Conservation (phyloP, 64 coral and sea anemone species). For the Porites australiensis region DNA sequence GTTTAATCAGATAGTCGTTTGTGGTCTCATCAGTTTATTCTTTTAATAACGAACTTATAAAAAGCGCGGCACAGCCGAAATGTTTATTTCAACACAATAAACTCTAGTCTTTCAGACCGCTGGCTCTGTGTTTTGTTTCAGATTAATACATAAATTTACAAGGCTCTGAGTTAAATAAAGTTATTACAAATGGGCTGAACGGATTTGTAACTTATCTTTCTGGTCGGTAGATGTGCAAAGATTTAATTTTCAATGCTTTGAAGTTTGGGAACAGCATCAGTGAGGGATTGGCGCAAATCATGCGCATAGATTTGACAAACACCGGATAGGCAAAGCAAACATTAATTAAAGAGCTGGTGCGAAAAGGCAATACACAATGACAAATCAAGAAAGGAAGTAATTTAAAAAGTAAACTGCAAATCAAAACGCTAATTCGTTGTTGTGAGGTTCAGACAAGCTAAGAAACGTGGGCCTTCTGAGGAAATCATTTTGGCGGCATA, state of each 20-base stretch:
- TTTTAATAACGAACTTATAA: neutral
- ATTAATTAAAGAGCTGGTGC: slow-evolving; percentile 53
- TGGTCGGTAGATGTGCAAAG: slow-evolving; percentile 3
- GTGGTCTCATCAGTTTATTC: neutral
- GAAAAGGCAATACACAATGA: slow-evolving; percentile 57
- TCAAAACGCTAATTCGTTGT: slow-evolving; percentile 59
- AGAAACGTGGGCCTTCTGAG: neutral
- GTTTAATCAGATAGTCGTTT: neutral
- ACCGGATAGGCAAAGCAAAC: slow-evolving; percentile 34
- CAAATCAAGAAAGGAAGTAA: slow-evolving; percentile 60
- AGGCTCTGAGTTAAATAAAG: neutral
- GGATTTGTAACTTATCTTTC: slow-evolving; percentile 16
- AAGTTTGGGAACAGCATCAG: neutral
- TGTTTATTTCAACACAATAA: slow-evolving; percentile 10
- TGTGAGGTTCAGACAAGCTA: slow-evolving; percentile 11
- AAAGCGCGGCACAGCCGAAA: neutral
- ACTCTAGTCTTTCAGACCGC: neutral
- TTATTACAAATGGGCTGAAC: neutral
- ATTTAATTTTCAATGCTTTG: slow-evolving; percentile 3
- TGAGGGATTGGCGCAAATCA: neutral
- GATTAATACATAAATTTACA: slow-evolving; percentile 12
- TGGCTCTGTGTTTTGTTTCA: slow-evolving; percentile 1
- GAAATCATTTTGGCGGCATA: neutral
- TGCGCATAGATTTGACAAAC: slow-evolving; percentile 9
- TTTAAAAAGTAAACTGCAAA: slow-evolving; percentile 64